phyloP scores from a whole-genome alignment of 2,113 vertebrate species.

The Plotosus lineatus region DNA sequence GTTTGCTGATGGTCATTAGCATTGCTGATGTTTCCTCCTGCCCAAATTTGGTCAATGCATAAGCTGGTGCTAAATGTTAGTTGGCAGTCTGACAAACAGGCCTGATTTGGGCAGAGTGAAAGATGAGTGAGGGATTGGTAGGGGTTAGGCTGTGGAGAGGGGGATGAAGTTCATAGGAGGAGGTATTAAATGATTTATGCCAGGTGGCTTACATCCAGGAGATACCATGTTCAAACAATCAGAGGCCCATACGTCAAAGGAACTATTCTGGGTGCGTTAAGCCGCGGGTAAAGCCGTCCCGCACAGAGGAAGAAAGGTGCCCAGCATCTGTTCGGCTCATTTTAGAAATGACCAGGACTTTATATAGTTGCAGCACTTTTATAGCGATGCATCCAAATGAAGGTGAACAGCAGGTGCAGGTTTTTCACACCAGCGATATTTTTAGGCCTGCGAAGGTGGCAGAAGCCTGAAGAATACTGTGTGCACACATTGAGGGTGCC shows the following conservation, averaged over 20 bases:
- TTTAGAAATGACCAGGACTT: conserved; percentile 69
- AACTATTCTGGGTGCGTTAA: conserved; percentile 72
- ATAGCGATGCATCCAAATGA: conserved; percentile 62
- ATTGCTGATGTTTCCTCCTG: conserved; percentile 55
- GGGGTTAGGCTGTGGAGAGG: conserved; percentile 23
- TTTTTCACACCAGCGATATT: conserved; percentile 68
- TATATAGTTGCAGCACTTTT: conserved; percentile 70
- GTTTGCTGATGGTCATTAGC: conserved; percentile 44
- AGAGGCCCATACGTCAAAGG: conserved; percentile 71
- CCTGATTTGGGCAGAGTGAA: conserved; percentile 62
- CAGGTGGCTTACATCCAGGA: conserved; percentile 68
- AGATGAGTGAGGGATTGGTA: conserved; percentile 61
- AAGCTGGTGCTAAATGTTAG: conserved; percentile 61
- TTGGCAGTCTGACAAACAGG: conserved; percentile 62
- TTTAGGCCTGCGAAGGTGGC: conserved; percentile 64
- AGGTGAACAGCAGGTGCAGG: conserved; percentile 73
- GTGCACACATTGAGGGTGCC: conserved; percentile 58
- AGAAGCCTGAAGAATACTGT: conserved; percentile 51
- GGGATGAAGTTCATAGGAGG: not conserved
- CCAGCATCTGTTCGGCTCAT: conserved; percentile 72
- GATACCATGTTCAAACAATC: conserved; percentile 78
- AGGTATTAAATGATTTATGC: conserved; percentile 68
- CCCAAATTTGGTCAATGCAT: conserved; percentile 61
- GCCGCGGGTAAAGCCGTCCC: conserved; percentile 61
- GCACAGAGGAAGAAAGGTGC: conserved; percentile 71